Evolutionary conservation across 2,113 vertebrate genomes (phyloP), one percentile per base, ranked within the genome.

Genomic region (Halcyon malimbica): DNA sequence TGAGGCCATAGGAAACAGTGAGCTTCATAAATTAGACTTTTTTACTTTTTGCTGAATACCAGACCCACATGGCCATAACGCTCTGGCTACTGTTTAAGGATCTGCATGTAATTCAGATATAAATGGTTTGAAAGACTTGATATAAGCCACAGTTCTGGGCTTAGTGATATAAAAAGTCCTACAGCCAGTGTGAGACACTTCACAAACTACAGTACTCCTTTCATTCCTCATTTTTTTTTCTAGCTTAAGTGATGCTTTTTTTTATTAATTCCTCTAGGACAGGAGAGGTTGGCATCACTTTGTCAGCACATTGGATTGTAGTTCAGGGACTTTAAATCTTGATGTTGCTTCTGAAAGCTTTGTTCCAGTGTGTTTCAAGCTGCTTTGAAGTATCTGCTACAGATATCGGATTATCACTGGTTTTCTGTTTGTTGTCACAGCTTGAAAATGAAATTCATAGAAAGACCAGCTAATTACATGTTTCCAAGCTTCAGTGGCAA

Each of bases 291-390:
- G 24, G 44, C 46, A 28, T 53, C 31, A 33, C 48, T 53, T 24
- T 91, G 29, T 71, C 75, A 74, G 26, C 41, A 20, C 51, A 46
- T 24, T 65, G 54, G 54, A 53, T 64, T 80, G 57, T 53, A 29
- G 46, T 65, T 42, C 39, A 78, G 0, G 0, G 42, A 46, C 46
- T 85, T 87, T 9, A 4, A 78, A 69, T 50, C 57, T 82, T 82
- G 29, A 70, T 65, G 13, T 65, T 94, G n/a, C 28, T 93, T 86
- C 75, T 90, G 56, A 35, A 96, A 96, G 37, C 28, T 94, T 91
- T 77, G 42, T 84, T 81, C 39, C 65, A 70, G 20, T 29, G 25
- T 63, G 15, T 87, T 96, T 91, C 50, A 93, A 79, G 48, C 15
- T 16, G 1, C 42, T 90, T 85, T 64, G 79, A 93, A 76, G 23